These are phyloP conservation scores for Euwallacea similis DNA, from an alignment of 1,140 invertebrate genomes.

Conservation along the genomic window DNA sequence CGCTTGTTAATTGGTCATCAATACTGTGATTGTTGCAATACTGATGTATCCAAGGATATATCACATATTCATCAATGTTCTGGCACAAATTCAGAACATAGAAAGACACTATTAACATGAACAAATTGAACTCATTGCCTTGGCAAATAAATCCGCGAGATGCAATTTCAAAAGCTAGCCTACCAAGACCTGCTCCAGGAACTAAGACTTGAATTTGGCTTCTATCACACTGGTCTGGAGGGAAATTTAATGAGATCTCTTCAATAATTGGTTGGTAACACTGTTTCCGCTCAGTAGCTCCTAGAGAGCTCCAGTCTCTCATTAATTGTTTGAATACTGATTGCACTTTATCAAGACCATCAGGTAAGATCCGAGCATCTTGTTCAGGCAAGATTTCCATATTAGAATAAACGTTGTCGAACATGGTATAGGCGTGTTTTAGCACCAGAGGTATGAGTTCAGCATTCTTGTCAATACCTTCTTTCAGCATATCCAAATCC, in stretches of 20 bases:
- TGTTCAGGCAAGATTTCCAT: slow-evolving; percentile 47
- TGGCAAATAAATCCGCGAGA: slow-evolving; percentile 86
- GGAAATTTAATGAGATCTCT: slow-evolving; percentile 77
- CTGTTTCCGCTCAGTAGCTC: slow-evolving; percentile 76
- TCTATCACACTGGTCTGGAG: slow-evolving; percentile 58
- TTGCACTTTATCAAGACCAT: slow-evolving; percentile 79
- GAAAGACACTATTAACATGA: slow-evolving; percentile 96
- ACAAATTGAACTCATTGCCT: slow-evolving; percentile 97
- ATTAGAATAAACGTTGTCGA: slow-evolving; percentile 69
- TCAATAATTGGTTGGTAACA: slow-evolving; percentile 92
- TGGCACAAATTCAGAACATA: slow-evolving; percentile 89
- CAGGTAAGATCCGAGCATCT: slow-evolving; percentile 46
- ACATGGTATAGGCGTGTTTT: slow-evolving; percentile 79
- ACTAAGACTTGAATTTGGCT: slow-evolving; percentile 78
- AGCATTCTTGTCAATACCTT: slow-evolving; percentile 84
- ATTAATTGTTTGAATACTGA: slow-evolving; percentile 94
- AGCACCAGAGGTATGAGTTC: slow-evolving; percentile 82
- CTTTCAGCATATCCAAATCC: slow-evolving; percentile 73
- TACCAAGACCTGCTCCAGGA: slow-evolving; percentile 91
- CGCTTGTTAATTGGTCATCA: slow-evolving; percentile 76
- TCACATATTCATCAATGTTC: slow-evolving; percentile 61
- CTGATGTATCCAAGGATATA: slow-evolving; percentile 94
- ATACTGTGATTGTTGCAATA: slow-evolving; percentile 85
- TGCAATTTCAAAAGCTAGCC: slow-evolving; percentile 93
- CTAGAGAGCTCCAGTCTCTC: slow-evolving; percentile 90